A percentile compares a stretch with the other conserved stretches of the same genome.
These are phyloP conservation scores for Acanthis flammea DNA, from an alignment of 2,797 vertebrate genomes.

Conservation along the genomic window DNA sequence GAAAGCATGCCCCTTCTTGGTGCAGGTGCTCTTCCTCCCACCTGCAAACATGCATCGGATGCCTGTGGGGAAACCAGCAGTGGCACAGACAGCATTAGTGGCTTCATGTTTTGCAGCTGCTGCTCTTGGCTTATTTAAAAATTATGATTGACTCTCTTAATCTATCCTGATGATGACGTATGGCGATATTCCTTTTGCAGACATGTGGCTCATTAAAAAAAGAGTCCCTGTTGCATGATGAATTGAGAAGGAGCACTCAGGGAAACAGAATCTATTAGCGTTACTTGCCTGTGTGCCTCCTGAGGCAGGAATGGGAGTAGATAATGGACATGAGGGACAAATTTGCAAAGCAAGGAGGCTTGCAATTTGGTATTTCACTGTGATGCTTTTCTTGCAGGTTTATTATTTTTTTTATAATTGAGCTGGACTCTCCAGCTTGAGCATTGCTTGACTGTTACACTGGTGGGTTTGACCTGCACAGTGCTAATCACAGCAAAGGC, in stretches of 20 bases:
- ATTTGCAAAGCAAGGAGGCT: not conserved
- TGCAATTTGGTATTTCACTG: not conserved
- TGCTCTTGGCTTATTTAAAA: not conserved
- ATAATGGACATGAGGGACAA: not conserved
- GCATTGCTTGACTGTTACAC: not conserved
- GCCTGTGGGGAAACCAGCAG: not conserved
- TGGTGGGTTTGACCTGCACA: not conserved
- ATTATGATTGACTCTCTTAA: not conserved
- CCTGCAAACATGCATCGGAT: accelerated
- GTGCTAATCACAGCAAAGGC: not conserved
- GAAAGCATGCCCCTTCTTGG: not conserved
- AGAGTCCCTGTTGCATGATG: not conserved
- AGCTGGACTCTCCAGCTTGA: not conserved
- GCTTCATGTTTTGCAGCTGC: not conserved
- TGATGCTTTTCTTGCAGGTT: not conserved
- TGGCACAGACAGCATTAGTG: accelerated
- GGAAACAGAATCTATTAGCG: not conserved
- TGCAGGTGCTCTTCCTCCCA: not conserved
- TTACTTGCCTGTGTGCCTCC: not conserved
- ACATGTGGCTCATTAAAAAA: not conserved
- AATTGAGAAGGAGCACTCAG: not conserved
- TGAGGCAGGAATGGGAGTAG: not conserved
- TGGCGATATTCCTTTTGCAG: not conserved
- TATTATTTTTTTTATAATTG: not conserved
- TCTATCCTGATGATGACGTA: not conserved